Evolutionary conservation across 2,797 vertebrate genomes (phyloP), one percentile per base, ranked within the genome.

Genomic region (Syndactyla subalaris): DNA sequence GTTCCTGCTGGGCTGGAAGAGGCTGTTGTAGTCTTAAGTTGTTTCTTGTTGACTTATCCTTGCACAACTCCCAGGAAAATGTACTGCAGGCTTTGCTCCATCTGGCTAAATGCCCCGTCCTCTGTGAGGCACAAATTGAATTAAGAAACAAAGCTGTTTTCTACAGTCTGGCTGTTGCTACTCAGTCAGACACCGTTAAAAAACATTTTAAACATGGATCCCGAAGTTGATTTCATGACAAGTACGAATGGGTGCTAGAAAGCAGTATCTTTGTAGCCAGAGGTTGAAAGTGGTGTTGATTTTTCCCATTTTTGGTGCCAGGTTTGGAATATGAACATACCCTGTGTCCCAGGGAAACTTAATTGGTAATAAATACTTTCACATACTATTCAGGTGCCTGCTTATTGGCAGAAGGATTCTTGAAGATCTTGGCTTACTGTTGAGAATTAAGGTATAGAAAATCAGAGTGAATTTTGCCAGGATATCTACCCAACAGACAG

Each of bases 81-180:
- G 65, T 89, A 72, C 83, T 58, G 36, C 70, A 85, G 82, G 78
- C 91, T 96, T 89, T 88, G 46, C 43, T 95, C 87, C 85, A 75
- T 83, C 91, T 96, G 92, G 93, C 87, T 83, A 38, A 61, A 65
- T 72, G 85, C 89, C 84, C 78, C 46, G 55, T 91, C 43, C 82
- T 92, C 58, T 48, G 43, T 62, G 18, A 85, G 77, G 74, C 80
- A 73, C 92, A 90, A 91, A 88, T 1, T 75, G 73, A 89, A 72
- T 91, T 84, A 93, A 91, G 76, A 88, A 93, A 89, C 78, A 77
- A 86, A 94, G 70, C 85, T 85, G 49, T 85, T 84, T 96, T 85
- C 48, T 89, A 17, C 55, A 79, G 73, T 90, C 80, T 94, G 63
- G 22, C 43, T 72, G 70, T 82, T 83, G 39, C 70, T 86, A 54